Conservation (phyloP, 2,113 vertebrate genomes). For the Synodontis membranacea region DNA sequence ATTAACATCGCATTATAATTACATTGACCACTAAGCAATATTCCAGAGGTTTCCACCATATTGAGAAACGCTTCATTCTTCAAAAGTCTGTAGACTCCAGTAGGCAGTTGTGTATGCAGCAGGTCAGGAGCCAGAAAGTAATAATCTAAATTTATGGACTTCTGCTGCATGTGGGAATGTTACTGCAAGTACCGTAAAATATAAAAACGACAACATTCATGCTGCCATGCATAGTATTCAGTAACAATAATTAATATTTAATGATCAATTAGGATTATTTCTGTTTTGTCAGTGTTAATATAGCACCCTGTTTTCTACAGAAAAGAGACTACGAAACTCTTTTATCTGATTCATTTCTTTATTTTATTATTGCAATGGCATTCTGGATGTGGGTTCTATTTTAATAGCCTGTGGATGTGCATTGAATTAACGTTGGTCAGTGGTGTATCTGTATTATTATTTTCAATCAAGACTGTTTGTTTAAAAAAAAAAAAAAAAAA, state of each 20-base stretch:
- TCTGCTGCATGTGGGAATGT: conserved; percentile 19
- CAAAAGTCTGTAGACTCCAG: background rate
- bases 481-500: background rate
- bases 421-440: background rate
- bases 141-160: conserved; percentile 34
- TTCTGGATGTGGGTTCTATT: conserved; percentile 3
- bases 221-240: conserved; percentile 17
- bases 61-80: background rate
- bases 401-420: background rate
- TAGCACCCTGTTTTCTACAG: background rate
- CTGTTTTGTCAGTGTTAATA: conserved; percentile 12
- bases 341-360: background rate
- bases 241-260: conserved; percentile 43
- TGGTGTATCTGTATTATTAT: background rate
- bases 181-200: conserved; percentile 30
- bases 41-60: background rate
- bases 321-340: background rate
- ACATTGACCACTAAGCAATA: background rate
- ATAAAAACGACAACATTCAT: conserved; percentile 36
- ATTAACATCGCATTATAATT: background rate
- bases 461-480: background rate
- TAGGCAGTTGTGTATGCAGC: background rate
- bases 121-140: conserved; percentile 30
- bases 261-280: conserved; percentile 34
- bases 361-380: background rate